These are phyloP conservation scores for Lichenostomus cassidix DNA, from an alignment of 2,113 vertebrate genomes.

Conservation along the genomic window DNA sequence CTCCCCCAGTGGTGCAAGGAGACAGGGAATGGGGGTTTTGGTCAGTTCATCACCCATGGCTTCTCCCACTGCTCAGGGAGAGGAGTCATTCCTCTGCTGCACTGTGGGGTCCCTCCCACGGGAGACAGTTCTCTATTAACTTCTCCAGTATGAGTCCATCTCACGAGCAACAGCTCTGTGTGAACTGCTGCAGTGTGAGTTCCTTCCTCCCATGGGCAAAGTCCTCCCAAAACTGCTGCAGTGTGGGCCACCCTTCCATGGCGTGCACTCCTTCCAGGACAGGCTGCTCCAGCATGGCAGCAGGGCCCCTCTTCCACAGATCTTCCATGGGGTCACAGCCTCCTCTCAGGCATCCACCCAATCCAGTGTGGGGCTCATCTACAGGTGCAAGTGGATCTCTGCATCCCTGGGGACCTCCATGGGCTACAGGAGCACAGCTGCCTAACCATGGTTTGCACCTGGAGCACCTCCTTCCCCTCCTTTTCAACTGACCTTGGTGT, in stretches of 20 bases:
- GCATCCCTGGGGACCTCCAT: background rate
- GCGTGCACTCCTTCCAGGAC: background rate
- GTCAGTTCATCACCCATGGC: background rate
- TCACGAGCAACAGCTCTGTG: fast-evolving
- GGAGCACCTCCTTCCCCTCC: background rate
- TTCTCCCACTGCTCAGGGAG: background rate
- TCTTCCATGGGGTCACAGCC: too few relatives aligned
- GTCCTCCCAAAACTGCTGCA: background rate
- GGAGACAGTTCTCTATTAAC: background rate
- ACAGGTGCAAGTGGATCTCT: background rate
- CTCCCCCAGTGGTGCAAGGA: background rate
- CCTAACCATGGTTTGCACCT: fast-evolving
- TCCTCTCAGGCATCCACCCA: background rate
- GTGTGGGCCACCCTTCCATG: background rate
- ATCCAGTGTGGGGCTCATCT: fast-evolving
- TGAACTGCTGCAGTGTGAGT: background rate
- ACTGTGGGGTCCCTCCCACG: fast-evolving
- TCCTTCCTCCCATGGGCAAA: background rate
- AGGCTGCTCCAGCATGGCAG: background rate
- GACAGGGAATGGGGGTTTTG: background rate
- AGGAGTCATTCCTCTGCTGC: background rate
- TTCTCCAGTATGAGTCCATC: background rate
- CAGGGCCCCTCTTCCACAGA: background rate
- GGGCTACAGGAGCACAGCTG: background rate
- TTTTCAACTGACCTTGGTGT: background rate